Evolutionary conservation across 2,797 vertebrate species (phyloP).

Genomic region (Fundulus diaphanus): DNA sequence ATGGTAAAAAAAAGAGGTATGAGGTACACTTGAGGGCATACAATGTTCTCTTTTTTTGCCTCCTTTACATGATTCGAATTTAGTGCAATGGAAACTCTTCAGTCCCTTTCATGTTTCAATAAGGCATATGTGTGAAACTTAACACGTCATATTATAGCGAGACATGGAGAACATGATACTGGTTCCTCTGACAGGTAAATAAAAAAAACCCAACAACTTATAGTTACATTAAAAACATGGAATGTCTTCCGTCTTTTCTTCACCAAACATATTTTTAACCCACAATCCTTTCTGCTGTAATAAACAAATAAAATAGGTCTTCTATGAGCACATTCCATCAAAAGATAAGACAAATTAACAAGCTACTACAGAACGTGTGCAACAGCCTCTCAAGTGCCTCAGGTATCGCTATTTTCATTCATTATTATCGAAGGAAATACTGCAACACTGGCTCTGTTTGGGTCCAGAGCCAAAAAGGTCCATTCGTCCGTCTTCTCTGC

Average conservation of each 20-base stretch:
- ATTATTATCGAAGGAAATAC: constrained; percentile 40
- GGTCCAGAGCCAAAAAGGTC: constrained; percentile 34
- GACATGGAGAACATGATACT: constrained; percentile 33
- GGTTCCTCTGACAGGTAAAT: constrained; percentile 6
- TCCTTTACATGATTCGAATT: constrained; percentile 48
- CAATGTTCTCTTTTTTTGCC: constrained; percentile 29
- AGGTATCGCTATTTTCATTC: constrained; percentile 48
- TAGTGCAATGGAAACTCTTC: constrained; percentile 62
- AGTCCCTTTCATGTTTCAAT: constrained; percentile 54
- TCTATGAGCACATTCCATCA: constrained; percentile 59
- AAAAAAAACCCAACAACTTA: constrained; percentile 20
- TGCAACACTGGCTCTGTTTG: constrained; percentile 30
- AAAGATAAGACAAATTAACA: constrained; percentile 39
- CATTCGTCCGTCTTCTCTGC: constrained; percentile 31
- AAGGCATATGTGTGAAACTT: constrained; percentile 75
- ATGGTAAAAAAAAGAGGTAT: constrained; percentile 67
- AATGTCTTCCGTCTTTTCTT: not conserved
- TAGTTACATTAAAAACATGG: constrained; percentile 15
- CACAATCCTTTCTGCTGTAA: constrained; percentile 12
- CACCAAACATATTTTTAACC: not conserved
- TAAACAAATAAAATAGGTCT: constrained; percentile 22
- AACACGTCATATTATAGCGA: constrained; percentile 67
- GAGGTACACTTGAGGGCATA: constrained; percentile 54
- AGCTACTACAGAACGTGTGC: constrained; percentile 59
- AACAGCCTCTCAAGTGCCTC: constrained; percentile 61